Percentiles rank a stretch among this genome's conserved stretches.
Evolutionary conservation across 2,797 vertebrate genomes (phyloP).

Genomic region (Benthosema pterotum): DNA sequence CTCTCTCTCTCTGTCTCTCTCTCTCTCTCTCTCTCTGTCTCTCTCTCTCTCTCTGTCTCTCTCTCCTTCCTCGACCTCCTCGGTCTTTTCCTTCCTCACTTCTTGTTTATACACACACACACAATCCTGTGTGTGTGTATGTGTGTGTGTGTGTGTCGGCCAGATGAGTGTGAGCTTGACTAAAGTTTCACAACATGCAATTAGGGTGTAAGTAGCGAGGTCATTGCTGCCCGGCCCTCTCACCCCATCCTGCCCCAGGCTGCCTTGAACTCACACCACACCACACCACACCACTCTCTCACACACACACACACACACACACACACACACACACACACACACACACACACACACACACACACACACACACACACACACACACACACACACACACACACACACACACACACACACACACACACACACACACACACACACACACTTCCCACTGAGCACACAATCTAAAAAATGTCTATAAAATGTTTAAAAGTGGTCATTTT

Average conservation of each 20-base stretch:
- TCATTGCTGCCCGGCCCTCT: conserved; percentile 57
- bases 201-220: conserved; percentile 84
- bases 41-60: conserved; percentile 5
- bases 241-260: conserved; percentile 42
- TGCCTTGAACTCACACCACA: conserved; percentile 11
- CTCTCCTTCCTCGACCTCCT: conserved; percentile 4
- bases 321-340: no score
- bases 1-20: conserved; percentile 43
- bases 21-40: conserved; percentile 21
- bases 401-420: no score
- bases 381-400: no score
- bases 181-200: conserved; percentile 87
- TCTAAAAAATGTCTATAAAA: no score
- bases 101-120: conserved; percentile 16
- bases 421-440: no score
- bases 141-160: conserved; percentile 41
- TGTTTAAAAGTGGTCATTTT: no score
- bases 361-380: no score
- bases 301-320: no score
- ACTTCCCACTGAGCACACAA: no score
- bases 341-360: no score
- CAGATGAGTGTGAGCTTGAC: conserved; percentile 82
- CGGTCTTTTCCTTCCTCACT: conserved; percentile 35
- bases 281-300: background rate
- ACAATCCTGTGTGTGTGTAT: conserved; percentile 22